A percentile compares a stretch with the other conserved stretches of the same genome.
These are phyloP conservation scores for Metopia argyrocephala DNA, from an alignment of 2,888 invertebrate species.

Conservation along the genomic window DNA sequence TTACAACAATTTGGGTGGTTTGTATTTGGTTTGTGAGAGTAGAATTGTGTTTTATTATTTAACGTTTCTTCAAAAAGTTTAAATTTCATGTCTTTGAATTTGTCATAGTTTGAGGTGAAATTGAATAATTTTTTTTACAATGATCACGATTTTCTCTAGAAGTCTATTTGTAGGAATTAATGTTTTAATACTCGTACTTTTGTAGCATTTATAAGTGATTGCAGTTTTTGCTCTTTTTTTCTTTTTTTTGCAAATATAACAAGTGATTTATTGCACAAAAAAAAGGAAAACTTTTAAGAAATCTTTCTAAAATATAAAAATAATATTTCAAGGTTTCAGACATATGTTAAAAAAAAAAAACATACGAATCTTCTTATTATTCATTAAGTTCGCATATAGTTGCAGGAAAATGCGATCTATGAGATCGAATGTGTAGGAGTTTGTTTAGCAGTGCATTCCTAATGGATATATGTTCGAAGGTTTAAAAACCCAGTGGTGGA, in stretches of 20 bases:
- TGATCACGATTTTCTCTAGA: slow-evolving; percentile 38
- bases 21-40: slow-evolving; percentile 1
- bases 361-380: too few relatives aligned
- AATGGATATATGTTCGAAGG: too few relatives aligned
- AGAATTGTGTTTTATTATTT: neutral
- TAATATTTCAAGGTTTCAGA: neutral
- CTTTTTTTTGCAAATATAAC: neutral
- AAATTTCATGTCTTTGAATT: slow-evolving; percentile 35
- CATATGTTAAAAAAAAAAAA: too few relatives aligned
- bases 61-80: slow-evolving; percentile 29
- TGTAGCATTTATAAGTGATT: slow-evolving; percentile 8
- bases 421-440: too few relatives aligned
- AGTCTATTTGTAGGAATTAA: neutral
- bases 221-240: neutral
- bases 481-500: too few relatives aligned
- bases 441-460: too few relatives aligned
- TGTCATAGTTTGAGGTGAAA: slow-evolving; percentile 32
- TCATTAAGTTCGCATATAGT: too few relatives aligned
- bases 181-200: neutral
- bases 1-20: slow-evolving; percentile 13
- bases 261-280: neutral
- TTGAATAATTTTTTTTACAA: slow-evolving; percentile 44
- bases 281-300: neutral
- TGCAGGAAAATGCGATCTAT: too few relatives aligned
- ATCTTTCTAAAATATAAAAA: neutral